Conservation (phyloP, 2,113 vertebrate species). For the Bagarius yarrelli region DNA sequence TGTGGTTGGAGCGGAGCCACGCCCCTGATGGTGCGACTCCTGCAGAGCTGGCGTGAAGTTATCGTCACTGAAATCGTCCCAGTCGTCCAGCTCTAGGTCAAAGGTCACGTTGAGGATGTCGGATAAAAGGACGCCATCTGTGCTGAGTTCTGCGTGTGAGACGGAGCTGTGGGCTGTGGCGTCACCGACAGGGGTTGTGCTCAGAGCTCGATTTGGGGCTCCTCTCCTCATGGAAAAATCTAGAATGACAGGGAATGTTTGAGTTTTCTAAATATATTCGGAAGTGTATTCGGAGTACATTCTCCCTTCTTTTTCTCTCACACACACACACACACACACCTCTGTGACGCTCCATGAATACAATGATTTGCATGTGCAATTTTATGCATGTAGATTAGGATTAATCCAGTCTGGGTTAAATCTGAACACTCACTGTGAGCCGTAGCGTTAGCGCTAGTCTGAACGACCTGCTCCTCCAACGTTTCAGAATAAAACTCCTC, state of each 20-base stretch:
- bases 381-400: background rate
- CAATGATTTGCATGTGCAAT: background rate
- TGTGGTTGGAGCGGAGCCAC: constrained; percentile 40
- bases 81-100: constrained; percentile 83
- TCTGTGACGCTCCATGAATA: background rate
- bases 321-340: background rate
- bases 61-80: constrained; percentile 85
- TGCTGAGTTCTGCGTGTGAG: constrained; percentile 52
- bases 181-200: constrained; percentile 46
- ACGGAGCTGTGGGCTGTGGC: constrained; percentile 40
- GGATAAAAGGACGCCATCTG: constrained; percentile 59
- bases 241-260: constrained; percentile 49
- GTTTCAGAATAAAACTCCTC: constrained; percentile 39
- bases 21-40: constrained; percentile 49
- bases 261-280: background rate
- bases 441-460: constrained; percentile 2
- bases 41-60: constrained; percentile 70
- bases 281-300: too few relatives aligned
- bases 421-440: constrained; percentile 47
- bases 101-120: constrained; percentile 73
- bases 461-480: constrained; percentile 20
- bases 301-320: background rate
- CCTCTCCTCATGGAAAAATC: constrained; percentile 58
- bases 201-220: background rate
- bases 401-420: background rate